phyloP scores from a whole-genome alignment of 2,888 invertebrate species.

The Capitulum mitella region DNA sequence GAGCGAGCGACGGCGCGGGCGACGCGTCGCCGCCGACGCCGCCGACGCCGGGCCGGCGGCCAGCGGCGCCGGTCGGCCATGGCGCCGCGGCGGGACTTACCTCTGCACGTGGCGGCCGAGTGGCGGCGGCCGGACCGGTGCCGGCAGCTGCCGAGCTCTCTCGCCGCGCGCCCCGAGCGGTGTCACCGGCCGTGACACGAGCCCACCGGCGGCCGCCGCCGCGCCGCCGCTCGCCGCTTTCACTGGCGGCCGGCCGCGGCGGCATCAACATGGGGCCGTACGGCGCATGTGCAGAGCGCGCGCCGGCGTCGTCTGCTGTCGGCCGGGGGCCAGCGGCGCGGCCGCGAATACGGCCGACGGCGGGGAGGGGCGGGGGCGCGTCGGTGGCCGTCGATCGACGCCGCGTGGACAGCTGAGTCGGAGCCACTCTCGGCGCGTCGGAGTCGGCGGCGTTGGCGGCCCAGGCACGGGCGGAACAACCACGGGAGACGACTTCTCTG shows the following conservation, averaged over 20 bases:
- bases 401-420: background rate
- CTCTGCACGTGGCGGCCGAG: background rate
- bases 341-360: background rate
- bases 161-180: background rate
- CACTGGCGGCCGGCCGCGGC: constrained; percentile 24
- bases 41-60: no score
- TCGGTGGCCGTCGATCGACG: background rate
- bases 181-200: background rate
- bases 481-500: background rate
- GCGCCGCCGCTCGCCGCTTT: constrained; percentile 1
- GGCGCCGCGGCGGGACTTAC: no score
- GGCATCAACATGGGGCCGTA: background rate
- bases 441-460: background rate
- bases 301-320: background rate
- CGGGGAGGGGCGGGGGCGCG: background rate
- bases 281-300: constrained; percentile 1
- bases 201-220: constrained; percentile 2
- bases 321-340: background rate
- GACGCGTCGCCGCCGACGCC: no score
- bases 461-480: background rate
- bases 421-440: background rate
- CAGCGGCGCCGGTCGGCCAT: no score
- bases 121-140: background rate
- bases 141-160: background rate
- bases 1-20: no score